Conservation (phyloP, 2,113 vertebrate species). For the Caloenas nicobarica region DNA sequence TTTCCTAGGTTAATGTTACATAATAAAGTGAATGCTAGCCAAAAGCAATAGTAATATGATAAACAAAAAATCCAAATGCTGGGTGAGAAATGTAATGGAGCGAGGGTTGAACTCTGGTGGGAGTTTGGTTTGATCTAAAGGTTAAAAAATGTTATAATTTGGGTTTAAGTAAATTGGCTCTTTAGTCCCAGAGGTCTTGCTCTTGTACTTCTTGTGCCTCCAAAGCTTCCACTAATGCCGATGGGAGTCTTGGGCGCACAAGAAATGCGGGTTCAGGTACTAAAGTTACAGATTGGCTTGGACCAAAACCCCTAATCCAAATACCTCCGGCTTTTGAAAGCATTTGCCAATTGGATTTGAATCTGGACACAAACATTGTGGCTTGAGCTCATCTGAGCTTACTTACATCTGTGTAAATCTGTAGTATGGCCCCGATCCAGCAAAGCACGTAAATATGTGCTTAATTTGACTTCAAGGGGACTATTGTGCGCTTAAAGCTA, state of each 20-base stretch:
- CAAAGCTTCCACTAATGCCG: conserved; percentile 63
- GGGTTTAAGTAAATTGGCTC: conserved; percentile 67
- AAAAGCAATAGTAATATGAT: conserved; percentile 58
- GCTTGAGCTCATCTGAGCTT: conserved; percentile 72
- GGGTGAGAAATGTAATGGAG: conserved; percentile 63
- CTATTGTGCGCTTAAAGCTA: conserved; percentile 64
- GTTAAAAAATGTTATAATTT: conserved; percentile 68
- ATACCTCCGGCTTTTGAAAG: conserved; percentile 65
- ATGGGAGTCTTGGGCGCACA: conserved; percentile 53
- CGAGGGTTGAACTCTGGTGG: conserved; percentile 22
- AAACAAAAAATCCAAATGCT: conserved; percentile 63
- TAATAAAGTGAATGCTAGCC: conserved; percentile 43
- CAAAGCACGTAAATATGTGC: conserved; percentile 67
- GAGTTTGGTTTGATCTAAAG: conserved; percentile 68
- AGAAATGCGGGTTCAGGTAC: conserved; percentile 63
- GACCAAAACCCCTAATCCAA: conserved; percentile 69
- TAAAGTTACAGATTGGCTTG: conserved; percentile 72
- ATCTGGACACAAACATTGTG: conserved; percentile 70
- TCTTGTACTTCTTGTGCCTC: conserved; percentile 52
- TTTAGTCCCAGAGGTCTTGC: conserved; percentile 55
- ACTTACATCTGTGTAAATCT: conserved; percentile 72
- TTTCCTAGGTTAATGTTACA: conserved; percentile 64
- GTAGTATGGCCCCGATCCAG: conserved; percentile 63
- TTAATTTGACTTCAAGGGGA: conserved; percentile 72
- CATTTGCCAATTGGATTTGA: conserved; percentile 70